phyloP scores from a whole-genome alignment of 2,797 vertebrate genomes.

The Kryptopterus vitreolus region DNA sequence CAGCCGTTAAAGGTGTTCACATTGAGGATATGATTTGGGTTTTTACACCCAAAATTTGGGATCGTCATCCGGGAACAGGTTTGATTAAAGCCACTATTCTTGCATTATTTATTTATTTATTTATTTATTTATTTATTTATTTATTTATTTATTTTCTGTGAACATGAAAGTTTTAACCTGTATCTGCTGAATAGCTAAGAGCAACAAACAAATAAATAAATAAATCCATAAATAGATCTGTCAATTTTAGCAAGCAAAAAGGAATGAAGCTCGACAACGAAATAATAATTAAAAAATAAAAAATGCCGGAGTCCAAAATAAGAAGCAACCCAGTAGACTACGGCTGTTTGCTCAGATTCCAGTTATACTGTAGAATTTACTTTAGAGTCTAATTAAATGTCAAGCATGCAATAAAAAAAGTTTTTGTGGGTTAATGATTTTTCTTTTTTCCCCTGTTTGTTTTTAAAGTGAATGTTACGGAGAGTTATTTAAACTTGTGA shows the following conservation, averaged over 20 bases:
- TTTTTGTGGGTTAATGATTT: neutral
- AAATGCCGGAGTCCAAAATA: neutral
- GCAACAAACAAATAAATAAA: neutral
- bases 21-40: no score
- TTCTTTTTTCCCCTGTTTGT: no score
- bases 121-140: no score
- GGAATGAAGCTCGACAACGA: neutral
- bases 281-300: neutral
- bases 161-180: no score
- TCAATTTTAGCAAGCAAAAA: neutral
- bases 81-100: no score
- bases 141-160: no score
- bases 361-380: neutral
- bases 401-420: neutral
- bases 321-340: neutral
- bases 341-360: neutral
- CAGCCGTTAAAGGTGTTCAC: no score
- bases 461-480: neutral
- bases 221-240: neutral
- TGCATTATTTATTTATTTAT: no score
- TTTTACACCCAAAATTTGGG: no score
- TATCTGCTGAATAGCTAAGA: no score
- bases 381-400: neutral
- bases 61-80: no score
- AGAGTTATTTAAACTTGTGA: neutral